Conservation (phyloP, 2,888 invertebrate genomes). For the Neoitamus cyanurus region DNA sequence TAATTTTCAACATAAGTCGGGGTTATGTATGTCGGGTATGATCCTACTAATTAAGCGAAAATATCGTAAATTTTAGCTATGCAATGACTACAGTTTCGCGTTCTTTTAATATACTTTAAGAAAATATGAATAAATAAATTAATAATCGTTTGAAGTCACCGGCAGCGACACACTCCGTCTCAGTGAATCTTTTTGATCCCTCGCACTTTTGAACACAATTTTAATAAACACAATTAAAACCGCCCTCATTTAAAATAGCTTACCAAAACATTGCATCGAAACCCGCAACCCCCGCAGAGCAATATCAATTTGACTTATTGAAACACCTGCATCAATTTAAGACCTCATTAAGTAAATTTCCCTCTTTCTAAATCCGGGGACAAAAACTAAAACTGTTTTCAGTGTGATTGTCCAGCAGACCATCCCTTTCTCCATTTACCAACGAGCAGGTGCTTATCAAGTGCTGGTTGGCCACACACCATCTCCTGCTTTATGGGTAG, state of each 20-base stretch:
- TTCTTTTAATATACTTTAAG: too few species aligned
- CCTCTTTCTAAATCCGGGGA: not conserved
- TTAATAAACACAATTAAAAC: not conserved
- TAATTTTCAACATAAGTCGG: too few species aligned
- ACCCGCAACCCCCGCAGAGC: not conserved
- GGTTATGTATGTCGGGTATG: too few species aligned
- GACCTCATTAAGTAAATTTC: not conserved
- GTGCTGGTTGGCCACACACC: conserved; percentile 3
- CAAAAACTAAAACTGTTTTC: not conserved
- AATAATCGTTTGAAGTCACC: too few species aligned
- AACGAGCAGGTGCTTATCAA: conserved; percentile 6
- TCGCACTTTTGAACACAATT: too few species aligned
- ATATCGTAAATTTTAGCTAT: too few species aligned
- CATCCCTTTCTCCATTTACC: not conserved
- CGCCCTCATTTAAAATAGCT: not conserved
- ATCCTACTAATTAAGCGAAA: too few species aligned
- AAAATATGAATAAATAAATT: too few species aligned
- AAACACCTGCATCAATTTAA: not conserved
- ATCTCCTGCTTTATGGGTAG: not conserved
- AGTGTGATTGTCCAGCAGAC: not conserved
- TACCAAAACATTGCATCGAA: not conserved
- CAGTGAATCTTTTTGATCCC: too few species aligned
- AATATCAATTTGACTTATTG: not conserved
- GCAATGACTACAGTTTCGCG: too few species aligned
- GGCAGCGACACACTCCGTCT: too few species aligned